phyloP scores from a whole-genome alignment of 35 echinoderm and acorn worm species.

The Lytechinus pictus region DNA sequence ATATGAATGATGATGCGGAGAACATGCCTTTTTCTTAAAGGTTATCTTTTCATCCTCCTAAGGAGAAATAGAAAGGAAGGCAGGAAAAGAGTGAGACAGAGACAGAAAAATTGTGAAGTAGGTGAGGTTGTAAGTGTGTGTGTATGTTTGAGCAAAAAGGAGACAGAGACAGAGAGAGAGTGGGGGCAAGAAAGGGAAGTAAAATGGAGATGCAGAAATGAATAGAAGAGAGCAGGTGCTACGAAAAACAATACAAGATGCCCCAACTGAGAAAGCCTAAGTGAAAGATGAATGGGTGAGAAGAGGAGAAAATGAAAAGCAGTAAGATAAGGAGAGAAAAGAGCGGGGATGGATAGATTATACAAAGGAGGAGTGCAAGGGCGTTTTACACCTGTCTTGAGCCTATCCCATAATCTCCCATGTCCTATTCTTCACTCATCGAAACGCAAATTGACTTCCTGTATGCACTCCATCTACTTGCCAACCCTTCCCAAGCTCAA shows the following conservation, averaged over 20 bases:
- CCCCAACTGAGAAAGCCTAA: neutral
- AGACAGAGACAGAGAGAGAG: neutral
- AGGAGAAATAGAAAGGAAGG: too few relatives aligned
- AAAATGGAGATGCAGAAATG: neutral
- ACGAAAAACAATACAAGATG: neutral
- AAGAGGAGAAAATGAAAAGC: neutral
- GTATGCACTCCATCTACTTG: neutral
- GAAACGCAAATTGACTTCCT: constrained; percentile 32
- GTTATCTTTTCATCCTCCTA: too few relatives aligned
- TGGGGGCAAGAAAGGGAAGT: neutral
- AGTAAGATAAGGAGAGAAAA: neutral
- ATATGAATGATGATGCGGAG: too few relatives aligned
- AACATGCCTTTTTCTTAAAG: too few relatives aligned
- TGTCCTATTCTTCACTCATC: constrained; percentile 35
- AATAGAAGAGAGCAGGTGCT: neutral
- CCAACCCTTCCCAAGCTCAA: neutral
- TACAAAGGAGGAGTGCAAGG: neutral
- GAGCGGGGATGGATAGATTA: neutral
- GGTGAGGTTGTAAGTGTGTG: too few relatives aligned
- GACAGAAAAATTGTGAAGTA: too few relatives aligned
- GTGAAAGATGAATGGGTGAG: neutral
- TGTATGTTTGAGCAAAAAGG: too few relatives aligned
- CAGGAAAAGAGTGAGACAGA: too few relatives aligned
- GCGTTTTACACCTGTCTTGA: neutral
- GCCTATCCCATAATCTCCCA: constrained; percentile 20